Conservation (phyloP, 2,888 invertebrate genomes). For the Sarcophaga variegata region DNA sequence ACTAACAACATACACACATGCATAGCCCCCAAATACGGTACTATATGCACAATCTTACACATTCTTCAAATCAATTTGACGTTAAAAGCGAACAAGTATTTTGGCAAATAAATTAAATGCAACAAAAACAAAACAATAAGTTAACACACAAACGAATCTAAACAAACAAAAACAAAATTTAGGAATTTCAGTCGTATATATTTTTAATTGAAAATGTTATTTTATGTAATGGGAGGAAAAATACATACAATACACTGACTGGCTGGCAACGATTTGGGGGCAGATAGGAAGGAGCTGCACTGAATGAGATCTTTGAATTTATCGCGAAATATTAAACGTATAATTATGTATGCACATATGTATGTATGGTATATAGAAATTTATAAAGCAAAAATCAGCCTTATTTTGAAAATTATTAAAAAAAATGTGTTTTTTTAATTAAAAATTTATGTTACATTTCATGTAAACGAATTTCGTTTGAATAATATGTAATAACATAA, state of each 20-base stretch:
- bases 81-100: conserved; percentile 21
- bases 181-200: conserved; percentile 10
- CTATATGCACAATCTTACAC: background rate
- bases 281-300: conserved; percentile 46
- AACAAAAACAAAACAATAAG: conserved; percentile 4
- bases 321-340: conserved; percentile 34
- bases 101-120: conserved; percentile 46
- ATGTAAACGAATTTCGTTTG: too few relatives aligned
- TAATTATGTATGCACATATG: background rate
- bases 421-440: too few relatives aligned
- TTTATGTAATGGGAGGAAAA: conserved; percentile 9
- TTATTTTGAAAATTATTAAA: background rate
- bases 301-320: conserved; percentile 60
- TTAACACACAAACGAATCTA: background rate
- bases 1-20: background rate
- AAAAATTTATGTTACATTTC: too few relatives aligned
- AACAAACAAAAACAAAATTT: background rate
- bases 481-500: too few relatives aligned
- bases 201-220: conserved; percentile 9
- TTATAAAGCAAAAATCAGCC: background rate
- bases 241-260: background rate
- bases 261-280: conserved; percentile 26
- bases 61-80: conserved; percentile 43
- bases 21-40: background rate
- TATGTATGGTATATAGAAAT: background rate